A percentile compares a stretch with the other conserved stretches of the same genome.
Conservation (phyloP, 2,888 invertebrate genomes). For the Myathropa florea region DNA sequence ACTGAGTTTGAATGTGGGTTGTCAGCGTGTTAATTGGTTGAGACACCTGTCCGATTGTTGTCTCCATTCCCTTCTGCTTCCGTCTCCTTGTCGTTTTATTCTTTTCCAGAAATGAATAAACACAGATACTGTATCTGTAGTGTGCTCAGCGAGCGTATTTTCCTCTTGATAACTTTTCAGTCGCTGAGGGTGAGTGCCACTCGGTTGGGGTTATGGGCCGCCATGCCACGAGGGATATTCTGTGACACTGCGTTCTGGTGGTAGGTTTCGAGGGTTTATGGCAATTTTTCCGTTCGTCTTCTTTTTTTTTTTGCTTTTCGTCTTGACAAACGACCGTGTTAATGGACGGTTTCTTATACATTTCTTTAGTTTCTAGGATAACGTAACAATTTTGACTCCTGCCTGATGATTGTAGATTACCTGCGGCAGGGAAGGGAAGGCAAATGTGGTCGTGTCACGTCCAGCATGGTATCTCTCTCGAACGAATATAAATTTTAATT, state of each 20-base stretch:
- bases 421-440: background rate
- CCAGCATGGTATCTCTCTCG: background rate
- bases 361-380: slow-evolving; percentile 25
- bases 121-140: slow-evolving; percentile 15
- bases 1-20: slow-evolving; percentile 42
- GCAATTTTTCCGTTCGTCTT: slow-evolving; percentile 9
- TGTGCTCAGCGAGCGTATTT: background rate
- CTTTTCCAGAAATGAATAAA: slow-evolving; percentile 7
- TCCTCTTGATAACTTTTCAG: slow-evolving; percentile 24
- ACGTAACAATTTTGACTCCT: slow-evolving; percentile 22
- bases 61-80: slow-evolving; percentile 30
- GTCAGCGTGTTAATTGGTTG: slow-evolving; percentile 66
- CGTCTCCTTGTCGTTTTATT: background rate
- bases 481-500: slow-evolving; percentile 41
- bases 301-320: background rate
- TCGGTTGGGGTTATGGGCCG: background rate
- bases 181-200: no score
- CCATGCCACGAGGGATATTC: no score
- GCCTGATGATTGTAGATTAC: slow-evolving; percentile 34
- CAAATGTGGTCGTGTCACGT: background rate
- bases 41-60: slow-evolving; percentile 70
- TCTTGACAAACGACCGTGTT: slow-evolving; percentile 54
- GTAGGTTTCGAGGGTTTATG: slow-evolving; percentile 10
- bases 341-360: slow-evolving; percentile 25
- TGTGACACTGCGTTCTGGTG: no score